A percentile compares a stretch with the other conserved stretches of the same genome.
Conservation (phyloP, 2,888 invertebrate species). For the Lepidochrysops patricia region DNA sequence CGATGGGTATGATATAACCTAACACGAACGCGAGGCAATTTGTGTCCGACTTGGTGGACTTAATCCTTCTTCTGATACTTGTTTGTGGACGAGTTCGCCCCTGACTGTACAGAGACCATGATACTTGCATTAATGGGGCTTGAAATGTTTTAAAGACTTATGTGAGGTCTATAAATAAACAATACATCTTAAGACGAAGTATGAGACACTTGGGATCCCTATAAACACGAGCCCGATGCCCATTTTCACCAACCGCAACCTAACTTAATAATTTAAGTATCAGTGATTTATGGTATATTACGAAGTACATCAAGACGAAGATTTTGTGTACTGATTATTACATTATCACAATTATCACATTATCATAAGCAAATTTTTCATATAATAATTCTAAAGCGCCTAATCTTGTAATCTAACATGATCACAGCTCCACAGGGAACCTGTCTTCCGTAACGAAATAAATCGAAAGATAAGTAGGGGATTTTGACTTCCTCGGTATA, state of each 20-base stretch:
- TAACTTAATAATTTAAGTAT: too few relatives aligned
- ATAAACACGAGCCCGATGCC: too few relatives aligned
- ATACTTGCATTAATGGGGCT: background rate
- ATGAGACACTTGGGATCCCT: too few relatives aligned
- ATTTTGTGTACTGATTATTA: too few relatives aligned
- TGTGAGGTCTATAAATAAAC: too few relatives aligned
- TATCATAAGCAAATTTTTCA: background rate
- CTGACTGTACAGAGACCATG: slow-evolving; percentile 24
- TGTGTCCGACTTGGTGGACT: slow-evolving; percentile 21
- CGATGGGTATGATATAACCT: background rate
- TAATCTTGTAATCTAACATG: background rate
- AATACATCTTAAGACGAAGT: background rate
- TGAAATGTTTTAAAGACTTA: too few relatives aligned
- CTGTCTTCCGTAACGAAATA: background rate
- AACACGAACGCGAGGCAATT: background rate
- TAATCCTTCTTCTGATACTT: slow-evolving; percentile 44
- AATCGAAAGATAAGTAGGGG: background rate
- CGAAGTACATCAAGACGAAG: too few relatives aligned
- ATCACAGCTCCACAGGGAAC: background rate
- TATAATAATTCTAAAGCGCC: background rate
- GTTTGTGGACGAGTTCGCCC: slow-evolving; percentile 24
- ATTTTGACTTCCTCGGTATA: background rate
- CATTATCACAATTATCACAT: too few relatives aligned
- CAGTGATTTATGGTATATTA: too few relatives aligned
- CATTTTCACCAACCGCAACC: too few relatives aligned